Percentiles rank a stretch among this genome's conserved stretches.
phyloP scores from a whole-genome alignment of 2,113 vertebrate species.

The Syngnathoides biaculeatus region DNA sequence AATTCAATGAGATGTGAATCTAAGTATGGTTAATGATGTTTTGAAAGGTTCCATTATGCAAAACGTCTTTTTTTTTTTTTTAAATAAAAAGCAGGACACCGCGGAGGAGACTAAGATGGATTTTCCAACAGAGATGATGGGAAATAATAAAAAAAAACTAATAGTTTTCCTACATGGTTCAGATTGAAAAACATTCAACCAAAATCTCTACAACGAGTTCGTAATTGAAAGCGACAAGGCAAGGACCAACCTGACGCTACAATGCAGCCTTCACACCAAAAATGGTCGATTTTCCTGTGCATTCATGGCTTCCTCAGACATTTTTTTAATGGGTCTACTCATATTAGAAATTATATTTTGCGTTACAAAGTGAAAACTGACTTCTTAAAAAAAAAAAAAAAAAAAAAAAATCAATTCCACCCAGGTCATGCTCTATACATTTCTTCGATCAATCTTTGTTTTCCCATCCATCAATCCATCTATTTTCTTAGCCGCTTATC shows the following conservation, averaged over 20 bases:
- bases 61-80: constrained; percentile 6
- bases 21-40: constrained; percentile 34
- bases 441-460: too few relatives aligned
- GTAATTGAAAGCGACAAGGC: not conserved
- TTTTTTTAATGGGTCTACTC: too few relatives aligned
- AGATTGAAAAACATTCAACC: not conserved
- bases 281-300: too few relatives aligned
- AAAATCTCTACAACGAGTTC: not conserved
- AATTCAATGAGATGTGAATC: constrained; percentile 26
- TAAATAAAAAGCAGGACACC: constrained; percentile 26
- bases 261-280: not conserved
- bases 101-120: constrained; percentile 5
- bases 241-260: not conserved
- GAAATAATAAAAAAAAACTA: not conserved
- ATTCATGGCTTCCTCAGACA: too few relatives aligned
- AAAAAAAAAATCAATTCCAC: too few relatives aligned
- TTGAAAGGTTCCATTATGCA: constrained; percentile 23
- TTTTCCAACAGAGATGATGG: constrained; percentile 10
- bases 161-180: not conserved
- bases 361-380: too few relatives aligned
- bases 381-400: too few relatives aligned
- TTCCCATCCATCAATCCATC: too few relatives aligned
- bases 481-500: too few relatives aligned
- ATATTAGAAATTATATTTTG: too few relatives aligned
- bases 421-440: too few relatives aligned